phyloP scores from a whole-genome alignment of 2,888 invertebrate species.

The Eupithecia subumbrata region DNA sequence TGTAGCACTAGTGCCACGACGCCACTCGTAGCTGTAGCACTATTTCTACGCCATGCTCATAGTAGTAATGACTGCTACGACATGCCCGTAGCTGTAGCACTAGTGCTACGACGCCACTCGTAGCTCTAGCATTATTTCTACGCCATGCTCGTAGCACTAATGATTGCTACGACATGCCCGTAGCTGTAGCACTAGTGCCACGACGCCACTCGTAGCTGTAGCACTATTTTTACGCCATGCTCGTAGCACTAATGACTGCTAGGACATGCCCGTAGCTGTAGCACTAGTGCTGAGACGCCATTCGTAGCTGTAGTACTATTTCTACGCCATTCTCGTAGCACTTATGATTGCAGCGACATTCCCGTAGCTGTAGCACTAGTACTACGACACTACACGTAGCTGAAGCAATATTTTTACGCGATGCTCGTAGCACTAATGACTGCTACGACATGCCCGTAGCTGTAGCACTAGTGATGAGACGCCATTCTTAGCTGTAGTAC shows the following conservation, averaged over 20 bases:
- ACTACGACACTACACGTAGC: neutral
- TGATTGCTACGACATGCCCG: neutral
- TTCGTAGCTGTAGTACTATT: neutral
- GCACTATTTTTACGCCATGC: neutral
- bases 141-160: neutral
- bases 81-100: neutral
- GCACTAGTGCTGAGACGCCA: neutral
- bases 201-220: neutral
- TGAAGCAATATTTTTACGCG: neutral
- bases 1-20: neutral
- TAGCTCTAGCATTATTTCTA: neutral
- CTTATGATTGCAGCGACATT: neutral
- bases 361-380: neutral
- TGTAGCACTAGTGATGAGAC: neutral
- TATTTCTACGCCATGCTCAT: neutral
- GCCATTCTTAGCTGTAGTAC: neutral
- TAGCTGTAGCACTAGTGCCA: neutral
- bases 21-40: neutral
- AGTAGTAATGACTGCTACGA: neutral
- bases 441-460: neutral
- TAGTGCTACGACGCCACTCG: neutral
- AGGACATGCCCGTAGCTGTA: neutral
- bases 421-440: neutral
- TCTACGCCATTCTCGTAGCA: neutral
- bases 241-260: neutral